Percentiles rank a stretch among this genome's conserved stretches.
Conservation (phyloP, 30 jellyfish, hydroid and myxozoan genomes). For the Nemopilema nomurai region DNA sequence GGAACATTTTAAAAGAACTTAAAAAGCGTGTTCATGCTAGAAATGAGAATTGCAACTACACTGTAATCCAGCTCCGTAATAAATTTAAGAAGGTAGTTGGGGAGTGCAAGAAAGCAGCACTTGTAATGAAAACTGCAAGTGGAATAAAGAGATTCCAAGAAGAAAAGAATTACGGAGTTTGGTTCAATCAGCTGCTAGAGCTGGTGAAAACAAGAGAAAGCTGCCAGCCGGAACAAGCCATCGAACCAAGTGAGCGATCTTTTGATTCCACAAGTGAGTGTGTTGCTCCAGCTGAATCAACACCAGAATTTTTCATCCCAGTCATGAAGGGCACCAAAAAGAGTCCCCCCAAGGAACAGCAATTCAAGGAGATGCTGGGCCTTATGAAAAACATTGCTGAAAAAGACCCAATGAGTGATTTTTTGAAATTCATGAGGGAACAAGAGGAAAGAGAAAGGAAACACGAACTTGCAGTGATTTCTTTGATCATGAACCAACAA, state of each 20-base stretch:
- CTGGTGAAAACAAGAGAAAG: slow-evolving; percentile 60
- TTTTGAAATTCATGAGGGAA: slow-evolving; percentile 38
- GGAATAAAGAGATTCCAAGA: slow-evolving; percentile 60
- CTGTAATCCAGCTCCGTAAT: slow-evolving; percentile 52
- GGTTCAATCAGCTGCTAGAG: slow-evolving; percentile 66
- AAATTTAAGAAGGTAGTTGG: slow-evolving; percentile 45
- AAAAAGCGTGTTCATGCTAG: slow-evolving; percentile 36
- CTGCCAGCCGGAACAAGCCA: slow-evolving; percentile 75
- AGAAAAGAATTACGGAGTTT: slow-evolving; percentile 57
- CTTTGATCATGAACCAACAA: slow-evolving; percentile 31
- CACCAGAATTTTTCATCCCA: slow-evolving; percentile 50
- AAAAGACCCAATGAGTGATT: slow-evolving; percentile 46
- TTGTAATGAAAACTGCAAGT: slow-evolving; percentile 60
- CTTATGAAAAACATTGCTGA: slow-evolving; percentile 27
- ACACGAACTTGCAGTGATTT: slow-evolving; percentile 39
- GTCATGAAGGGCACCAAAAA: slow-evolving; percentile 47
- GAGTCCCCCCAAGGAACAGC: no score
- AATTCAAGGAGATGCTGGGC: no score
- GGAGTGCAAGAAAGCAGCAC: slow-evolving; percentile 70
- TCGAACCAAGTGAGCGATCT: slow-evolving; percentile 53
- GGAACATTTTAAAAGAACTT: slow-evolving; percentile 19
- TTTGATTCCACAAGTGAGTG: slow-evolving; percentile 35
- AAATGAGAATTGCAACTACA: slow-evolving; percentile 59
- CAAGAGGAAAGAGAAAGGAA: slow-evolving; percentile 51
- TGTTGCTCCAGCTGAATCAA: slow-evolving; percentile 25